Evolutionary conservation across 2,113 vertebrate genomes (phyloP).

Genomic region (Porphyrio hochstetteri): DNA sequence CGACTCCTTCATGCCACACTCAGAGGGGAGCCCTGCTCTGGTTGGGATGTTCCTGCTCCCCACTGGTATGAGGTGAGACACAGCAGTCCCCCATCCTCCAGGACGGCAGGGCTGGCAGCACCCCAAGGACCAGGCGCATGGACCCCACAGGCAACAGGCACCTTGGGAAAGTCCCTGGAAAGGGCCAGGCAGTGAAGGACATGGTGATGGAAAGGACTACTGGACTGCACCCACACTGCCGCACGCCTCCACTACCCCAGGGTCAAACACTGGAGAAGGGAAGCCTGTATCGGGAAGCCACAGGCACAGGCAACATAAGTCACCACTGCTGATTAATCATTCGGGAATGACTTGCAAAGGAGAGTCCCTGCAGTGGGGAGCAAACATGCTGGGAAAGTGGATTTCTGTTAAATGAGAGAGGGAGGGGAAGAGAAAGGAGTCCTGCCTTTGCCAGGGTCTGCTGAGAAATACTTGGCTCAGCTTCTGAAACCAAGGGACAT

Average conservation of each 20-base stretch:
- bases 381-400: not conserved
- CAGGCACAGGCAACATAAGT: not conserved
- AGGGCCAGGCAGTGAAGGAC: not conserved
- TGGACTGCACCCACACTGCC: accelerated
- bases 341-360: not conserved
- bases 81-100: not conserved
- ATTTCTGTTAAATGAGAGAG: not conserved
- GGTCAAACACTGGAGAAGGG: accelerated
- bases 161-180: not conserved
- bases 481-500: not conserved
- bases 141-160: accelerated
- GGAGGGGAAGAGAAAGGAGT: not conserved
- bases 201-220: not conserved
- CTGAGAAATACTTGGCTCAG: not conserved
- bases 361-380: slow-evolving; percentile 9
- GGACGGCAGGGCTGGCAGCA: not conserved
- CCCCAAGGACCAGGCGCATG: accelerated
- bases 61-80: accelerated
- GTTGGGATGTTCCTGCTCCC: not conserved
- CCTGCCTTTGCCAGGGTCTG: not conserved
- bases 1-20: not conserved
- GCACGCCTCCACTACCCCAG: not conserved
- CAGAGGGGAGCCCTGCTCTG: not conserved
- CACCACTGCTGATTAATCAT: not conserved
- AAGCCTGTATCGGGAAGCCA: not conserved